Evolutionary conservation across 37 sponge, comb jelly and placozoan species (phyloP), one percentile per base, ranked within the genome.

Genomic region (Chondrilla cf. caribensis): DNA sequence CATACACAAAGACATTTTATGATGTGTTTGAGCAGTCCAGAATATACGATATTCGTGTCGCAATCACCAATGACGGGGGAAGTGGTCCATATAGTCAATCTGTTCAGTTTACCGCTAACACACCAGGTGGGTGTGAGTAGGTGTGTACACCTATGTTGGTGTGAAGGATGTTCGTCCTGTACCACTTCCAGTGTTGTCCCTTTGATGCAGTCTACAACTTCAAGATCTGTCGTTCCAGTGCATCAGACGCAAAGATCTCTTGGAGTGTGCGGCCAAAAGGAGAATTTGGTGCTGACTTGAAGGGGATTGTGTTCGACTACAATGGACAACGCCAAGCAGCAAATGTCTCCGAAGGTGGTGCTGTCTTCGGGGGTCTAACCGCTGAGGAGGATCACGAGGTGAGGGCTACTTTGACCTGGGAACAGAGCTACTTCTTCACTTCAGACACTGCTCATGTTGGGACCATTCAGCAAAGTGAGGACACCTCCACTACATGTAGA

Each of bases 261-360:
- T 62, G 64, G 64, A 62, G 64, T 62, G 64, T 29, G 29, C 64
- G 15, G 8, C 29, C 64, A 6, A n/a, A 15, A 6, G 38, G 80
- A 79, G 9, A 6, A 47, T n/a, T 60, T 41, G 59, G 51, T 14
- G 80, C 24, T 25, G 42, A 79, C 15, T 58, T 79, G 38, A 14
- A 57, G 58, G 25, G 11, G 24, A 15, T 79, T 41, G 80, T 37
- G 59, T 22, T 79, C 54, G 64, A 7, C 58, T 79, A 44, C 64
- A 18, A 21, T 9, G n/a, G 64, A 14, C 24, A 41, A 11, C 8
- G 64, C 17, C 7, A 62, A 7, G 6, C 25, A 19, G 64, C 29
- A 7, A 15, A 62, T 29, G 29, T 6, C 15, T 9, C 29, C 6
- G 22, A 7, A 19, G 64, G 29, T n/a, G 29, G 18, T 29, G 64